Percentiles rank a stretch among this genome's conserved stretches.
These are phyloP conservation scores for Stegastes partitus DNA, from an alignment of 2,113 vertebrate genomes.

Conservation along the genomic window DNA sequence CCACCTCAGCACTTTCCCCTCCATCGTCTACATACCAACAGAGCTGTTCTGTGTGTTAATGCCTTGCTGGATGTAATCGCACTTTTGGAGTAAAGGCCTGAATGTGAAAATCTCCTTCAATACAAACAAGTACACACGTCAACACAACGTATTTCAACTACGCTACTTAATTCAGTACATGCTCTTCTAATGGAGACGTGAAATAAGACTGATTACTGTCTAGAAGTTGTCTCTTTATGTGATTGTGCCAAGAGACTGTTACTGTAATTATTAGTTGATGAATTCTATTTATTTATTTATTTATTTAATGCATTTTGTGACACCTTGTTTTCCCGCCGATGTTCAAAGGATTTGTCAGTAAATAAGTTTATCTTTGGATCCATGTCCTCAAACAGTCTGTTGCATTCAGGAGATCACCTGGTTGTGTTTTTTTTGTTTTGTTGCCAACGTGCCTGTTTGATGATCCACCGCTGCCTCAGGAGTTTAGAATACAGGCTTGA, in stretches of 20 bases:
- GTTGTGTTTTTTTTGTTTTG: constrained; percentile 21
- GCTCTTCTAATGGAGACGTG: not conserved
- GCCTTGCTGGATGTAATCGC: not conserved
- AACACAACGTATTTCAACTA: no score
- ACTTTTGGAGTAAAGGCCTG: constrained; percentile 18
- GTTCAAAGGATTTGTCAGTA: not conserved
- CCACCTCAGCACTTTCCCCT: not conserved
- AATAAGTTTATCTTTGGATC: not conserved
- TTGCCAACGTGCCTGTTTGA: constrained; percentile 26
- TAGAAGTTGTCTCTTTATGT: not conserved
- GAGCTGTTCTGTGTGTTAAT: not conserved
- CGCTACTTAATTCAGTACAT: not conserved
- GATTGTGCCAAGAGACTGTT: not conserved
- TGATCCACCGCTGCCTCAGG: not conserved
- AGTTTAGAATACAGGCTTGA: constrained; percentile 56
- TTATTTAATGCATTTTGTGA: constrained; percentile 58
- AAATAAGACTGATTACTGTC: not conserved
- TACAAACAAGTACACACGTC: not conserved
- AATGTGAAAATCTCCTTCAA: not conserved
- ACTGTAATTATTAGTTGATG: constrained; percentile 15
- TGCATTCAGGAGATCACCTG: not conserved
- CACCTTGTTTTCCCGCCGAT: constrained; percentile 14
- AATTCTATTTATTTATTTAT: constrained; percentile 50
- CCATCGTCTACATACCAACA: not conserved
- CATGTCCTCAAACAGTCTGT: not conserved